Percentiles rank a stretch among this genome's conserved stretches.
phyloP scores from a whole-genome alignment of 2,888 invertebrate species.

The Lamproptera curius region DNA sequence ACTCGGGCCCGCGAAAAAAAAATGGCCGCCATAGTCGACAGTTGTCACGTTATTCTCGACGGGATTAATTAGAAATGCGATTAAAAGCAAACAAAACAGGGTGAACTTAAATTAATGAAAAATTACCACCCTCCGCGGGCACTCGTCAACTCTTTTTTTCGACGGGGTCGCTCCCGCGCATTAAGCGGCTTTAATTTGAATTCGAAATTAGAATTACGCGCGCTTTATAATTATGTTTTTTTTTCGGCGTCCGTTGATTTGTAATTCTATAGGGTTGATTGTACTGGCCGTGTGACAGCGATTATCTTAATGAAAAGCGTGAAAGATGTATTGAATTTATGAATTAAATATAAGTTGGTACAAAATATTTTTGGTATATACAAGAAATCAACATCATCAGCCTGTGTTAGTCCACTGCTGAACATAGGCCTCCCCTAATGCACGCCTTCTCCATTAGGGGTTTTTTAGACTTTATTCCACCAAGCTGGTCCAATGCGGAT shows the following conservation, averaged over 20 bases:
- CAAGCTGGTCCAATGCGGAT: no score
- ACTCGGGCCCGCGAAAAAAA: constrained; percentile 56
- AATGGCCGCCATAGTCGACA: constrained; percentile 76
- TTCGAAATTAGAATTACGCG: constrained; percentile 79
- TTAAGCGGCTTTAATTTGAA: constrained; percentile 79
- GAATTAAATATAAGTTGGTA: no score
- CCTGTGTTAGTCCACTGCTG: no score
- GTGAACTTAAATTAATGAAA: constrained; percentile 79
- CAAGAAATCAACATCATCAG: no score
- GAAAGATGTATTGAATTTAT: no score
- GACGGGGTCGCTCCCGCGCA: constrained; percentile 76
- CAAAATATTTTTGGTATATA: no score
- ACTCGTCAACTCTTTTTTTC: constrained; percentile 78
- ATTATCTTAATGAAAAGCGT: no score
- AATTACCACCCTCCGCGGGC: constrained; percentile 77
- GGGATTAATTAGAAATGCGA: constrained; percentile 79
- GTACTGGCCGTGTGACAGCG: constrained; percentile 34
- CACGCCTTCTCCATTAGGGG: no score
- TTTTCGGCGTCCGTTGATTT: constrained; percentile 66
- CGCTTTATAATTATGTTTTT: constrained; percentile 76
- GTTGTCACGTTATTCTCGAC: constrained; percentile 79
- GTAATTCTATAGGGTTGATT: constrained; percentile 65
- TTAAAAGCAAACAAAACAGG: constrained; percentile 79
- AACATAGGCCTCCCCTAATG: no score
- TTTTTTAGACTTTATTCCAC: no score